A percentile compares a stretch with the other conserved stretches of the same genome.
These are phyloP conservation scores for Malurus elegans DNA, from an alignment of 2,113 vertebrate genomes.

Conservation along the genomic window DNA sequence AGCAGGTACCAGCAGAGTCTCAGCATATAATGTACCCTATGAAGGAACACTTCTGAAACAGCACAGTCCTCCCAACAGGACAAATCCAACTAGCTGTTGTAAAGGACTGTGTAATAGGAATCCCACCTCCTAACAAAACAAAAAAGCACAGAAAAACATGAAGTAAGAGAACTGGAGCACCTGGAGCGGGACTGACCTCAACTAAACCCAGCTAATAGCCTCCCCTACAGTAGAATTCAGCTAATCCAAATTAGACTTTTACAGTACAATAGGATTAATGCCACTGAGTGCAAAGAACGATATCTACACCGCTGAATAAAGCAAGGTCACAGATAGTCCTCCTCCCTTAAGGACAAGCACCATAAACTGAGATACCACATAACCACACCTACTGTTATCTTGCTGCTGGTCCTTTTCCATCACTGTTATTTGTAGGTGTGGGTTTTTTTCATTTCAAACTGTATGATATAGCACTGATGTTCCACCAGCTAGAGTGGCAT, in stretches of 20 bases:
- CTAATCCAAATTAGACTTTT: not conserved
- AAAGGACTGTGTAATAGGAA: conserved; percentile 32
- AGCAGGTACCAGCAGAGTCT: conserved; percentile 15
- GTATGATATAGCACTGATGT: not conserved
- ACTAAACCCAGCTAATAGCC: not conserved
- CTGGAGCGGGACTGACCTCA: not conserved
- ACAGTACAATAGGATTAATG: not conserved
- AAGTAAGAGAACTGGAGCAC: not conserved
- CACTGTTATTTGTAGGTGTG: not conserved
- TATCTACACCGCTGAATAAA: not conserved
- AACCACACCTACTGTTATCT: not conserved
- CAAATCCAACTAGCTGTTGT: not conserved
- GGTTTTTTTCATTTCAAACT: not conserved
- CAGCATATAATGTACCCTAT: not conserved
- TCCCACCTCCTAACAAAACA: not conserved
- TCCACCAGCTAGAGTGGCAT: not conserved
- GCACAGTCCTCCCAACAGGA: not conserved
- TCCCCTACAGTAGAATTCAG: not conserved
- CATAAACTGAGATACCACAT: not conserved
- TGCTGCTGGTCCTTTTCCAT: not conserved
- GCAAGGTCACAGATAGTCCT: not conserved
- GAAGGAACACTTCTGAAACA: conserved; percentile 27
- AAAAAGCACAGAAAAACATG: not conserved
- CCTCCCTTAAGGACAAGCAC: not conserved
- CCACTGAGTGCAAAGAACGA: not conserved